A percentile compares a stretch with the other conserved stretches of the same genome.
These are phyloP conservation scores for Antigone vipio DNA, from an alignment of 2,113 vertebrate genomes.

Conservation along the genomic window DNA sequence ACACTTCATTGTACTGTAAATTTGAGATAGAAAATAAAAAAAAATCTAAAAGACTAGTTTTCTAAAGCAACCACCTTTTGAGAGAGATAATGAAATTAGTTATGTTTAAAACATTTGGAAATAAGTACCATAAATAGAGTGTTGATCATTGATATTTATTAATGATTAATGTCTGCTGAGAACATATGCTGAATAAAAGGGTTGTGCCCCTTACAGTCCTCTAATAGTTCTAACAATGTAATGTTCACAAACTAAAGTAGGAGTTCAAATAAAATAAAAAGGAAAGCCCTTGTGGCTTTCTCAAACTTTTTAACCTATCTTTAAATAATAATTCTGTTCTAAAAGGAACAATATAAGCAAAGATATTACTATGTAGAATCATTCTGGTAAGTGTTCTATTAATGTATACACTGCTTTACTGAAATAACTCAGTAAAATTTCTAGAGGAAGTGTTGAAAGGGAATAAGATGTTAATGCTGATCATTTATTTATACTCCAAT, in stretches of 20 bases:
- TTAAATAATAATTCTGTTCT: background rate
- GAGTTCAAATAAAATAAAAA: background rate
- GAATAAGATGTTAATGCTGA: background rate
- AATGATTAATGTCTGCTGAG: background rate
- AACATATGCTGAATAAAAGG: background rate
- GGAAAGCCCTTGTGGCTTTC: background rate
- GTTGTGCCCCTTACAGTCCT: background rate
- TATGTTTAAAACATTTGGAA: background rate
- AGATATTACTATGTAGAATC: background rate
- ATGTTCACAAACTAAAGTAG: background rate
- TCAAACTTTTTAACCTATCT: background rate
- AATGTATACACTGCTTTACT: background rate
- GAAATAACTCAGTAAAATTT: background rate
- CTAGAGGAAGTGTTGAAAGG: background rate
- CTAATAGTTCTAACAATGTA: background rate
- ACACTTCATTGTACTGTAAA: background rate
- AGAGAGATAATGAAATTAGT: background rate
- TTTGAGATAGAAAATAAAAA: background rate
- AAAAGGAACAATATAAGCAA: background rate
- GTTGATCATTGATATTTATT: background rate
- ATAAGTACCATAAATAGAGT: background rate
- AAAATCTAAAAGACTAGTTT: background rate
- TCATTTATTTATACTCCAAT: background rate
- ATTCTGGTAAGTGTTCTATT: background rate
- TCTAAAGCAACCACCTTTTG: background rate